Conservation (phyloP, 2,797 vertebrate genomes). For the Sparidentex hasta region DNA sequence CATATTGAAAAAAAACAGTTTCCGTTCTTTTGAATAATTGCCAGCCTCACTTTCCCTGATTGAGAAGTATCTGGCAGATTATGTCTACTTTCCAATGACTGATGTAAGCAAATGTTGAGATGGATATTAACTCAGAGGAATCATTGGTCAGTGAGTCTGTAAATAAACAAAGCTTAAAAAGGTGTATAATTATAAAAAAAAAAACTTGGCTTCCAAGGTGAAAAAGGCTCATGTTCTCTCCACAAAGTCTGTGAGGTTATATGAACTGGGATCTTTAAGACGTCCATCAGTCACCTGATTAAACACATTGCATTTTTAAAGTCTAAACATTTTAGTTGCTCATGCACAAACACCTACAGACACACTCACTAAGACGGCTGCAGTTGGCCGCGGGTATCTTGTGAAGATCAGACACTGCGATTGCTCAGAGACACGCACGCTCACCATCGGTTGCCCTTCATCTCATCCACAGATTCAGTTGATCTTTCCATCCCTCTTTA, state of each 20-base stretch:
- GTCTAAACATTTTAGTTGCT: not conserved
- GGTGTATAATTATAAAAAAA: not conserved
- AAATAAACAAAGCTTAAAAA: not conserved
- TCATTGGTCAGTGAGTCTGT: not conserved
- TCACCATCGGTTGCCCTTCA: not conserved
- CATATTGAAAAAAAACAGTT: not conserved
- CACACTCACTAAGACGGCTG: not conserved
- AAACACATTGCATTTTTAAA: not conserved
- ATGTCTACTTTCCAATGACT: not conserved
- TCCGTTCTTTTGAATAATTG: not conserved
- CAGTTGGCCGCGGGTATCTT: constrained; percentile 13
- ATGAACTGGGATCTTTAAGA: not conserved
- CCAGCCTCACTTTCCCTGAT: not conserved
- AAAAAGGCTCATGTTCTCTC: not conserved
- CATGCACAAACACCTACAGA: not conserved
- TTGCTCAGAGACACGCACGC: constrained; percentile 52
- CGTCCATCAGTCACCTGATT: not conserved
- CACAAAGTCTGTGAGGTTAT: not conserved
- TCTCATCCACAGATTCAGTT: constrained; percentile 7
- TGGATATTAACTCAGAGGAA: not conserved
- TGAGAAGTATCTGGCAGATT: not conserved
- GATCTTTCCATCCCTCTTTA: constrained; percentile 28
- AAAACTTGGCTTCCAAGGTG: not conserved
- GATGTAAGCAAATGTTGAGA: not conserved
- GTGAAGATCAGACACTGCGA: constrained; percentile 8